Evolutionary conservation across 2,888 invertebrate species (phyloP).

Genomic region (Tetranychus piercei): DNA sequence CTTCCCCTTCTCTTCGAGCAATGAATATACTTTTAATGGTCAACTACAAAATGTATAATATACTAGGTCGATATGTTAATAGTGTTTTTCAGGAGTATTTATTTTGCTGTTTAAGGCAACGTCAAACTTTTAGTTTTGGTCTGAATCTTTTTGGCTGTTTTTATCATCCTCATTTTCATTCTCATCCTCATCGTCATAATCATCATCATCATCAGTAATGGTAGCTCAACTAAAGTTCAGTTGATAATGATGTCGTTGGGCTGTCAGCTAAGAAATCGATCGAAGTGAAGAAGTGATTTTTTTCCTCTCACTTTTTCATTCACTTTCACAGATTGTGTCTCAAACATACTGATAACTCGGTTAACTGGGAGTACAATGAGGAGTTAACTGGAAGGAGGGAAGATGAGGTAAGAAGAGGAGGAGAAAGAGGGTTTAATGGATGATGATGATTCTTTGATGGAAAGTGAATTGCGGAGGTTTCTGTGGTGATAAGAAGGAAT

Average conservation of each 20-base stretch:
- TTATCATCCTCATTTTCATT: neutral
- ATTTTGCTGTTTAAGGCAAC: neutral
- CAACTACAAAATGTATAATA: too few species aligned
- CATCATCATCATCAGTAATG: neutral
- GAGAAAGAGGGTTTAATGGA: neutral
- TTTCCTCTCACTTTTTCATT: neutral
- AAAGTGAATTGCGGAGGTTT: neutral
- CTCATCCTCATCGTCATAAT: neutral
- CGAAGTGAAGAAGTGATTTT: neutral
- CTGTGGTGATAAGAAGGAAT: conserved; percentile 1
- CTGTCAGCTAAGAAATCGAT: neutral
- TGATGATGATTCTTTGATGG: neutral
- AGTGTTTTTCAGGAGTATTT: neutral
- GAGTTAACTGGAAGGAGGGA: neutral
- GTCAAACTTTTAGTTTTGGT: neutral
- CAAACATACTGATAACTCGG: neutral
- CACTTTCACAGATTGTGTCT: neutral
- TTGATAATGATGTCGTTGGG: neutral
- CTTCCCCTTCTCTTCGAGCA: too few species aligned
- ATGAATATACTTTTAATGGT: too few species aligned
- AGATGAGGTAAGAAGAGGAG: neutral
- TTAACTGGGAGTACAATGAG: neutral
- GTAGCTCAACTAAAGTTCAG: neutral
- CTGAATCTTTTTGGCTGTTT: neutral
- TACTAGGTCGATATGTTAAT: too few species aligned